phyloP scores from a whole-genome alignment of 2,113 vertebrate species.

The Hassar affinis region DNA sequence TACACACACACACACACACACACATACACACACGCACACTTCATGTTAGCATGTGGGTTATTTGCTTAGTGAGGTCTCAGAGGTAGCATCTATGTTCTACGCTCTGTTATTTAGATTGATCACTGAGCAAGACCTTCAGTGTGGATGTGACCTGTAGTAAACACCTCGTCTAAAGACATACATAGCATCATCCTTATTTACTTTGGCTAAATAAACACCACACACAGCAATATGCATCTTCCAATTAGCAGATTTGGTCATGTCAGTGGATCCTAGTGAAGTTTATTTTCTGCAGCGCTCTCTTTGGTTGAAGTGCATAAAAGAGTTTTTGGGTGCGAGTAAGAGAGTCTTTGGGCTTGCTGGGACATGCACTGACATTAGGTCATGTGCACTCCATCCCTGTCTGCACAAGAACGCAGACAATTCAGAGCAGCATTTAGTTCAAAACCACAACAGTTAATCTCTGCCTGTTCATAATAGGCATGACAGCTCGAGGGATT shows the following conservation, averaged over 20 bases:
- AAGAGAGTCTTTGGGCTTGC: neutral
- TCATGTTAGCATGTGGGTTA: neutral
- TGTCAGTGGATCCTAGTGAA: neutral
- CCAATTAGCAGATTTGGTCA: neutral
- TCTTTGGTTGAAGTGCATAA: neutral
- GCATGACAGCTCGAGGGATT: constrained; percentile 22
- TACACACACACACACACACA: neutral
- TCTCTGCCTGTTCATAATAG: constrained; percentile 5
- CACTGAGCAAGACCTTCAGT: neutral
- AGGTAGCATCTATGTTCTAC: neutral
- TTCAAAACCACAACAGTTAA: constrained; percentile 13
- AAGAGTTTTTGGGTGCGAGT: neutral
- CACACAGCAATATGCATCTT: neutral
- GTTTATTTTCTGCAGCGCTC: neutral
- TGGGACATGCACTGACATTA: neutral
- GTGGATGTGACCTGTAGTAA: neutral
- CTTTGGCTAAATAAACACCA: neutral
- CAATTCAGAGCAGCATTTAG: neutral
- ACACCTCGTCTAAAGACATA: neutral
- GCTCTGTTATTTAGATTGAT: neutral
- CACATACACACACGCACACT: neutral
- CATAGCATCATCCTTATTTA: neutral
- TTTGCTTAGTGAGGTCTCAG: neutral
- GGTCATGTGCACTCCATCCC: constrained; percentile 32
- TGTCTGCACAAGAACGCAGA: neutral